These are phyloP conservation scores for Sminthurides bifidus DNA, from an alignment of 1,140 invertebrate genomes.

Conservation along the genomic window DNA sequence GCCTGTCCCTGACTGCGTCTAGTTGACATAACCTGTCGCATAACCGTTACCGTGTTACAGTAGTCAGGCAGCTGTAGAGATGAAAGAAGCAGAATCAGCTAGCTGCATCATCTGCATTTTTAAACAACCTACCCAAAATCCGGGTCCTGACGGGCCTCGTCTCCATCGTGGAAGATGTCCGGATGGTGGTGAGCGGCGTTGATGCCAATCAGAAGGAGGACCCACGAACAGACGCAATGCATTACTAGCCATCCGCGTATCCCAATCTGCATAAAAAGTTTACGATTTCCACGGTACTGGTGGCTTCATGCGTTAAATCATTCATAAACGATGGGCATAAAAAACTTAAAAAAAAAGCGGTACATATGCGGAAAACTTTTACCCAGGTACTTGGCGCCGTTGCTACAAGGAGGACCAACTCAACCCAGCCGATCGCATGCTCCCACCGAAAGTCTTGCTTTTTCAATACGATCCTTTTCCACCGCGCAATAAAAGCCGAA, in stretches of 20 bases:
- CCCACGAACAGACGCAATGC: conserved; percentile 19
- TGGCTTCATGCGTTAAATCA: neutral
- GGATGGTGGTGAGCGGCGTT: conserved; percentile 32
- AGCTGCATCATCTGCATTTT: too few species aligned
- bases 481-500: conserved; percentile 35
- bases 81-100: too few species aligned
- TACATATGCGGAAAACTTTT: conserved; percentile 19
- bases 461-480: conserved; percentile 12
- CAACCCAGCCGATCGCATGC: conserved; percentile 13
- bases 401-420: conserved; percentile 7
- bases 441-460: conserved; percentile 16
- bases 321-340: neutral
- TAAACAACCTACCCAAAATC: conserved; percentile 31
- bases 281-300: neutral
- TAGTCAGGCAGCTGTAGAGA: too few species aligned
- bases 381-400: neutral
- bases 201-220: conserved; percentile 29
- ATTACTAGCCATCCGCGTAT: conserved; percentile 28
- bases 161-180: conserved; percentile 34
- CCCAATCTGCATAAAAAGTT: neutral
- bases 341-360: conserved; percentile 5
- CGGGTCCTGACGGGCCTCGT: conserved; percentile 23
- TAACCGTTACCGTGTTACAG: conserved; percentile 8
- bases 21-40: conserved; percentile 20
- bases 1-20: conserved; percentile 13